These are phyloP conservation scores for Sinella curviseta DNA, from an alignment of 1,140 invertebrate genomes.

Conservation along the genomic window DNA sequence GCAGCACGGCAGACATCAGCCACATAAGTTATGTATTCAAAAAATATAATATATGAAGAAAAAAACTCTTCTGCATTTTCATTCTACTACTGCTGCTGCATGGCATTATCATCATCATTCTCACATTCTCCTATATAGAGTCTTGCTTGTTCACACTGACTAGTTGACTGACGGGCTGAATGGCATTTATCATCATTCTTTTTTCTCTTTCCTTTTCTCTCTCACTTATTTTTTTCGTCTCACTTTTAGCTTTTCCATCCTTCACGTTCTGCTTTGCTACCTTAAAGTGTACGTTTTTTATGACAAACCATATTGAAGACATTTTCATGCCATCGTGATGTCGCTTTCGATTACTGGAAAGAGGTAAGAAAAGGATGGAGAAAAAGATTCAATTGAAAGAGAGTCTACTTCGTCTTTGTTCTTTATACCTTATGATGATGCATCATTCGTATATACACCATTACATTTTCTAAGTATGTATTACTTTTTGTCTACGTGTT, in stretches of 20 bases:
- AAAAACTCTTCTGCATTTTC: not conserved
- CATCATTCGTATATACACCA: too few relatives aligned
- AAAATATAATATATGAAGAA: not conserved
- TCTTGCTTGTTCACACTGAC: slow-evolving; percentile 17
- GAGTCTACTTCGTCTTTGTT: too few relatives aligned
- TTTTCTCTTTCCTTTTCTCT: not conserved
- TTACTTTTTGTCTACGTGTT: not conserved
- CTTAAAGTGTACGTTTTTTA: not conserved
- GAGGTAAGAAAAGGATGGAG: not conserved
- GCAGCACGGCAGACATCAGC: not conserved
- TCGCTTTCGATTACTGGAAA: not conserved
- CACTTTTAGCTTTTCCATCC: not conserved
- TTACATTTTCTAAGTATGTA: too few relatives aligned
- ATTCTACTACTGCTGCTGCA: not conserved
- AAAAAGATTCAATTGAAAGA: not conserved
- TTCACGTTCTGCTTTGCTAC: not conserved
- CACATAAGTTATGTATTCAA: not conserved
- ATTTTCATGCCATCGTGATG: slow-evolving; percentile 1
- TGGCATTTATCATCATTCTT: slow-evolving; percentile 25
- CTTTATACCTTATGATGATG: not conserved
- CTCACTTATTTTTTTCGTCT: not conserved
- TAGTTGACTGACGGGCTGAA: slow-evolving; percentile 6
- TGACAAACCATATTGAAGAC: slow-evolving; percentile 18
- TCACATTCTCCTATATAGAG: not conserved
- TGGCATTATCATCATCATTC: not conserved